Evolutionary conservation across 2,888 invertebrate genomes (phyloP).

Genomic region (Mesopsocus fuscifrons): DNA sequence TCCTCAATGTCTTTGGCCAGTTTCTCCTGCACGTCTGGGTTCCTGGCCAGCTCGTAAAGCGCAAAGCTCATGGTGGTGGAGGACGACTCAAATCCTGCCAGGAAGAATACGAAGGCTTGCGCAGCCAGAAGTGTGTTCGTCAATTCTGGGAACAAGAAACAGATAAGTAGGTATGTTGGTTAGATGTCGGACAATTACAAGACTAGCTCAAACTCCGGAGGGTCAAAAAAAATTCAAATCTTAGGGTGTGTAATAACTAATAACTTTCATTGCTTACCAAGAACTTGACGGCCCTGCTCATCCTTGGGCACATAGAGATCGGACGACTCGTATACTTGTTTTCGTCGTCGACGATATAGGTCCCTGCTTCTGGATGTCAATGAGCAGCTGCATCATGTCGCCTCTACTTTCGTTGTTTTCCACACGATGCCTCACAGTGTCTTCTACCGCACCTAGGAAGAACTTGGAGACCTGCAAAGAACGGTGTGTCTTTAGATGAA

Average conservation of each 20-base stretch:
- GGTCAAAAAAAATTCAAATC: too few species aligned
- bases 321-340: not conserved
- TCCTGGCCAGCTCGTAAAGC: conserved; percentile 26
- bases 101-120: conserved; percentile 27
- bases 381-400: conserved; percentile 13
- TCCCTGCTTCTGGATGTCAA: conserved; percentile 10
- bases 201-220: too few species aligned
- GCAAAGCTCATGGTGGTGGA: conserved; percentile 28
- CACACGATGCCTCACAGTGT: conserved; percentile 15
- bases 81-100: conserved; percentile 32
- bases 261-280: too few species aligned
- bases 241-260: too few species aligned
- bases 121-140: conserved; percentile 23
- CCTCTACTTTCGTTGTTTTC: conserved; percentile 15
- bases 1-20: conserved; percentile 24
- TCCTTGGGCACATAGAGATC: not conserved
- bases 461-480: conserved; percentile 12
- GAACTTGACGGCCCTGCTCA: not conserved
- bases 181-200: too few species aligned
- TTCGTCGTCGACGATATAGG: not conserved
- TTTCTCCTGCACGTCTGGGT: conserved; percentile 25
- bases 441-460: conserved; percentile 15
- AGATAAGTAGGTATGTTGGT: too few species aligned
- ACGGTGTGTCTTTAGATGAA: too few species aligned
- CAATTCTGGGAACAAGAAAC: too few species aligned